Evolutionary conservation across 2,888 invertebrate species (phyloP).

Genomic region (Zaprionus bogoriensis): DNA sequence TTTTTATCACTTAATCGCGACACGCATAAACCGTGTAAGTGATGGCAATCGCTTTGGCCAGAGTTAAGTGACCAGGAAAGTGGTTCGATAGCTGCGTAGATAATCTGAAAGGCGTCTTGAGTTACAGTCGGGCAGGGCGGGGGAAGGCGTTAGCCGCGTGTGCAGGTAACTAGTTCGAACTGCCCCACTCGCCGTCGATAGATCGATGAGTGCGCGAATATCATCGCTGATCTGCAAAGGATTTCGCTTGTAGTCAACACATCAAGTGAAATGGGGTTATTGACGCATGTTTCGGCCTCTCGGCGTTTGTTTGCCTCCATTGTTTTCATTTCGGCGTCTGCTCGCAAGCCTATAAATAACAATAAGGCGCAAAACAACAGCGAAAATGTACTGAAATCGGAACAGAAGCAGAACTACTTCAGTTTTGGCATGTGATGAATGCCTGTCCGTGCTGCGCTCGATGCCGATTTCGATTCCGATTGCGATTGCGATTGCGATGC

Average conservation of each 20-base stretch:
- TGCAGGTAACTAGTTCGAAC: too few relatives aligned
- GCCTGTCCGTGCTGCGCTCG: constrained; percentile 64
- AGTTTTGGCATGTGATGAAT: constrained; percentile 64
- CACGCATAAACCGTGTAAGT: constrained; percentile 25
- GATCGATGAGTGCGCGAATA: constrained; percentile 28
- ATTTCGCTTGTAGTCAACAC: constrained; percentile 47
- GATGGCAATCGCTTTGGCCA: constrained; percentile 7
- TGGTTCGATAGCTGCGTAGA: constrained; percentile 44
- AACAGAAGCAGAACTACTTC: constrained; percentile 60
- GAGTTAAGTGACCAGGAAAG: constrained; percentile 43
- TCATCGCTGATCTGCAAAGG: constrained; percentile 41
- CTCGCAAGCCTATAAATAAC: constrained; percentile 54
- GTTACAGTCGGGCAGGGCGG: constrained; percentile 7
- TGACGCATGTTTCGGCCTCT: constrained; percentile 74
- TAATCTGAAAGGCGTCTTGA: constrained; percentile 36
- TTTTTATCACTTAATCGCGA: constrained; percentile 6
- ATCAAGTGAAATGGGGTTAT: constrained; percentile 66
- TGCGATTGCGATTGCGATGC: too few relatives aligned
- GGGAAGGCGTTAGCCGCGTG: too few relatives aligned
- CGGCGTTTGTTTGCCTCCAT: constrained; percentile 22
- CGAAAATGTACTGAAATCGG: constrained; percentile 8
- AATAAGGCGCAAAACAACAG: constrained; percentile 30
- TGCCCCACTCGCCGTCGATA: not conserved
- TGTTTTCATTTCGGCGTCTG: constrained; percentile 54
- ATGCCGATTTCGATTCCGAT: not conserved